Evolutionary conservation across 1,140 invertebrate species (phyloP).

Genomic region (Apis laboriosa): DNA sequence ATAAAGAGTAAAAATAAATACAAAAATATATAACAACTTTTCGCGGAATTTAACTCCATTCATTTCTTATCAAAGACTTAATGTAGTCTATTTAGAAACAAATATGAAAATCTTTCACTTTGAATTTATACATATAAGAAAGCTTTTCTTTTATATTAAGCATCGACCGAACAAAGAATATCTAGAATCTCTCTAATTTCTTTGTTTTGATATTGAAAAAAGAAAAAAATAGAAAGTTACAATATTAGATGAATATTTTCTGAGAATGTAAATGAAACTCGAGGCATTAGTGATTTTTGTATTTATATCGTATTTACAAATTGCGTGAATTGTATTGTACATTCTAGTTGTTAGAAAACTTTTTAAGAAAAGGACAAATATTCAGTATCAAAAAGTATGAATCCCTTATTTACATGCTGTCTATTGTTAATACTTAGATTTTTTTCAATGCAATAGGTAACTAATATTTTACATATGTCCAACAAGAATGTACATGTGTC

Average conservation of each 20-base stretch:
- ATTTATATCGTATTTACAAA: slow-evolving; percentile 72
- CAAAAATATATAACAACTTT: slow-evolving; percentile 45
- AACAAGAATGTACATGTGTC: slow-evolving; percentile 32
- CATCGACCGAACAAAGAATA: slow-evolving; percentile 61
- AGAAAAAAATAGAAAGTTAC: neutral
- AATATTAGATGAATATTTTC: slow-evolving; percentile 49
- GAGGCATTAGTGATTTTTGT: slow-evolving; percentile 72
- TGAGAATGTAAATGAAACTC: slow-evolving; percentile 51
- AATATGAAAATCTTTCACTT: slow-evolving; percentile 40
- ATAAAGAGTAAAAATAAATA: slow-evolving; percentile 23
- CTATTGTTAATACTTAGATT: slow-evolving; percentile 63
- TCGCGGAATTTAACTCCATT: slow-evolving; percentile 58
- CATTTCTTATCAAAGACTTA: slow-evolving; percentile 45
- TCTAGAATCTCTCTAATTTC: slow-evolving; percentile 61
- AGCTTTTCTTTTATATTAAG: slow-evolving; percentile 46
- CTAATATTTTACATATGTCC: slow-evolving; percentile 53
- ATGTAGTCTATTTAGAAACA: slow-evolving; percentile 14
- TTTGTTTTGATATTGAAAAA: slow-evolving; percentile 53
- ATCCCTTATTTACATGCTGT: slow-evolving; percentile 47
- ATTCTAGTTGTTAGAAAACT: slow-evolving; percentile 55
- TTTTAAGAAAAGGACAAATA: slow-evolving; percentile 62
- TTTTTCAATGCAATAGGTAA: slow-evolving; percentile 55
- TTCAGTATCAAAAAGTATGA: slow-evolving; percentile 45
- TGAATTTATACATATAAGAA: slow-evolving; percentile 63
- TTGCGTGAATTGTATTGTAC: slow-evolving; percentile 67